These are phyloP conservation scores for Caerostris extrusa DNA, from an alignment of 1,140 invertebrate genomes.

Conservation along the genomic window DNA sequence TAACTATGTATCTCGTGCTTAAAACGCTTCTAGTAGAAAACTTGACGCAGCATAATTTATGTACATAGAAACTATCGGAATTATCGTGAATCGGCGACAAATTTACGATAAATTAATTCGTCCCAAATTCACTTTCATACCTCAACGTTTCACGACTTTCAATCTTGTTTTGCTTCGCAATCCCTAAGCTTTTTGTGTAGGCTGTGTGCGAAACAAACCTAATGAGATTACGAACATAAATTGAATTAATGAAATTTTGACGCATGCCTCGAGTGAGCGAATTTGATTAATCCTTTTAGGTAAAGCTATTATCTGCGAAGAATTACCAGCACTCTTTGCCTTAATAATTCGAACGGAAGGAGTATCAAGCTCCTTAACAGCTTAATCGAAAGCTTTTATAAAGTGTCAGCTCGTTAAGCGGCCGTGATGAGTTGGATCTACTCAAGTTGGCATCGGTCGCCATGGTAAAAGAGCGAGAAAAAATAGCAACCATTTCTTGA, in stretches of 20 bases:
- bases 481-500: background rate
- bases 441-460: background rate
- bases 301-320: constrained; percentile 57
- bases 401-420: constrained; percentile 38
- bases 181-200: background rate
- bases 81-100: background rate
- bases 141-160: background rate
- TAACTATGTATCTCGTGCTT: no score
- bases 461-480: background rate
- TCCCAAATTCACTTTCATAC: background rate
- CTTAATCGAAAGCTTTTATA: constrained; percentile 56
- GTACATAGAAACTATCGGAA: no score
- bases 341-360: constrained; percentile 32
- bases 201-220: background rate
- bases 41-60: no score
- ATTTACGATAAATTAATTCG: background rate
- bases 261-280: background rate
- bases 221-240: constrained; percentile 49
- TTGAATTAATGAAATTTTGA: constrained; percentile 61
- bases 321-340: constrained; percentile 23
- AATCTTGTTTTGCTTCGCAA: background rate
- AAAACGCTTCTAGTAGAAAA: no score
- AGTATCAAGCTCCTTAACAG: constrained; percentile 2
- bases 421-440: background rate
- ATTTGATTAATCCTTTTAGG: constrained; percentile 63